phyloP scores from a whole-genome alignment of 2,797 vertebrate species.

The Lateolabrax maculatus region DNA sequence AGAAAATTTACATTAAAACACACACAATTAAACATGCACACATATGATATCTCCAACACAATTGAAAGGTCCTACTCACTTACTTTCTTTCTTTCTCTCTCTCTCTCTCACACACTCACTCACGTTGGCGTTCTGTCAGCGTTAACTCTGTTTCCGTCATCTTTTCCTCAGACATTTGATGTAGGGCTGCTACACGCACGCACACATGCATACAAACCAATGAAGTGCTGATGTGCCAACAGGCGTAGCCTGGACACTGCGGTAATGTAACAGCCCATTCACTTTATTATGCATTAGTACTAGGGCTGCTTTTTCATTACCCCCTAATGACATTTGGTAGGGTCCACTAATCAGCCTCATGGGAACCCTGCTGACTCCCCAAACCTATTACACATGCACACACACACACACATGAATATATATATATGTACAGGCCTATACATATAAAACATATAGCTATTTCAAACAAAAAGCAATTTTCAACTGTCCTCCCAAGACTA shows the following conservation, averaged over 20 bases:
- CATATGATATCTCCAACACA: neutral
- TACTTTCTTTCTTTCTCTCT: conserved; percentile 9
- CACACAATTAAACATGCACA: neutral
- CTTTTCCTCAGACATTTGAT: conserved; percentile 57
- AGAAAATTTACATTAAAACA: neutral
- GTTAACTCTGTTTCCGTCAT: conserved; percentile 52
- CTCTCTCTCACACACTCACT: neutral
- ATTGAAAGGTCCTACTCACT: neutral
- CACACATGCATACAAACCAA: conserved; percentile 37
- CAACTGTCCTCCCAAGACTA: conserved; percentile 10
- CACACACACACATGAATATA: conserved; percentile 22
- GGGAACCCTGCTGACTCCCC: conserved; percentile 66
- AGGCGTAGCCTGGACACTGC: conserved; percentile 62
- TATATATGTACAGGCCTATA: no score
- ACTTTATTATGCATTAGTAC: conserved; percentile 79
- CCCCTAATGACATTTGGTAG: conserved; percentile 82
- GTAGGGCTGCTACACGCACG: conserved; percentile 16
- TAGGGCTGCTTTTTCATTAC: conserved; percentile 78
- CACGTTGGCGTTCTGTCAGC: conserved; percentile 40
- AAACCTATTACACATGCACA: conserved; percentile 40
- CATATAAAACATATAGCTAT: conserved; percentile 9
- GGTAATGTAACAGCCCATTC: conserved; percentile 80
- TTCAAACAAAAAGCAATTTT: conserved; percentile 20
- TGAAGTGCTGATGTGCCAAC: conserved; percentile 67
- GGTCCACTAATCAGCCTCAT: conserved; percentile 80